Conservation (phyloP, 2,113 vertebrate genomes). For the Telmatochromis brachygnathus region DNA sequence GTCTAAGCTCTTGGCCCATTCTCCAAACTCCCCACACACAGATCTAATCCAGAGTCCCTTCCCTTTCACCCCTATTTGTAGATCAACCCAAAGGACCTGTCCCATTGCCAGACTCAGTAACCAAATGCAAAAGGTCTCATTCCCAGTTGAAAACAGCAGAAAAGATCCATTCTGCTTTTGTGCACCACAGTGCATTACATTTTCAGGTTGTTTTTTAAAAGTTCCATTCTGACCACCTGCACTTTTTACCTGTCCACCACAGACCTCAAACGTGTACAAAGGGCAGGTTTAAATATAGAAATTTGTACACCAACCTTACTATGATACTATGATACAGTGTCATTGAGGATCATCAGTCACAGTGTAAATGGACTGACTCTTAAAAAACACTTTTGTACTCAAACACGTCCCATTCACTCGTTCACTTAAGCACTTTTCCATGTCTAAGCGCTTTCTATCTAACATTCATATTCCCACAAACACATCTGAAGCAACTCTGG, state of each 20-base stretch:
- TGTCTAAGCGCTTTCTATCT: not conserved
- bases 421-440: not conserved
- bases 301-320: not conserved
- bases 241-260: not conserved
- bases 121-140: not conserved
- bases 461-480: not conserved
- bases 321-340: not conserved
- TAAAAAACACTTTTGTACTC: not conserved
- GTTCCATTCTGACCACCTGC: not conserved
- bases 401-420: not conserved
- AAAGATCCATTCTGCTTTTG: not conserved
- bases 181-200: not conserved
- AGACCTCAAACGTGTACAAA: not conserved
- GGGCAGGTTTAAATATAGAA: not conserved
- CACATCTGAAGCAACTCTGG: not conserved
- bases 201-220: not conserved
- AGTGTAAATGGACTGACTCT: not conserved
- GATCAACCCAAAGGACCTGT: not conserved
- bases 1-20: not conserved
- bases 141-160: not conserved
- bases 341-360: not conserved
- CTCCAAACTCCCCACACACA: not conserved
- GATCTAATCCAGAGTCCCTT: not conserved
- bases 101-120: not conserved
- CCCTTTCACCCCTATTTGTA: not conserved